These are phyloP conservation scores for Alcedo atthis DNA, from an alignment of 2,797 vertebrate genomes.

Conservation along the genomic window DNA sequence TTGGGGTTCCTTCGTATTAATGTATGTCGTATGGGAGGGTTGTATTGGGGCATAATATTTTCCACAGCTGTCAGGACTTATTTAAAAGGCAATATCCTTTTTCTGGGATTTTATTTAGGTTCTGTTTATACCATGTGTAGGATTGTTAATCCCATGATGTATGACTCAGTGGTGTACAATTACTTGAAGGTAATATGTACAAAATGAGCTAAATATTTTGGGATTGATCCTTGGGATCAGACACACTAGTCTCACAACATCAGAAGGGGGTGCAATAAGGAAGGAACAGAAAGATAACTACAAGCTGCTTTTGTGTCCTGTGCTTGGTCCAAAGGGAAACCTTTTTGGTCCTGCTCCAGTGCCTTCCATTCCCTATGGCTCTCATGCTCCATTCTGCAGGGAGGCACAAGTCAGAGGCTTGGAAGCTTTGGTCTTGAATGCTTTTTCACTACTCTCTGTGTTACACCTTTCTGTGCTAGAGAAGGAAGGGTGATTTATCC, in stretches of 20 bases:
- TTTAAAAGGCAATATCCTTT: constrained; percentile 84
- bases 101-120: constrained; percentile 76
- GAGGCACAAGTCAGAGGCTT: accelerated
- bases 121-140: constrained; percentile 79
- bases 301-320: background rate
- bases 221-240: constrained; percentile 39
- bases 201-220: constrained; percentile 54
- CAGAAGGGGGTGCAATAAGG: background rate
- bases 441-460: background rate
- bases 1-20: constrained; percentile 72
- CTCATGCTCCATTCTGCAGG: background rate
- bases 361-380: background rate
- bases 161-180: constrained; percentile 79
- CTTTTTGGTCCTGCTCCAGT: background rate
- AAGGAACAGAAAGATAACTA: background rate
- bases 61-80: constrained; percentile 81
- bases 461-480: background rate
- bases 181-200: constrained; percentile 68
- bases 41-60: constrained; percentile 78
- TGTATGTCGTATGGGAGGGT: constrained; percentile 69
- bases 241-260: background rate
- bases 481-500: background rate
- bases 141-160: constrained; percentile 76
- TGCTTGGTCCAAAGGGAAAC: background rate
- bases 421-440: background rate